Percentiles rank a stretch among this genome's conserved stretches.
These are phyloP conservation scores for Cheilosia soror DNA, from an alignment of 2,888 invertebrate genomes.

Conservation along the genomic window DNA sequence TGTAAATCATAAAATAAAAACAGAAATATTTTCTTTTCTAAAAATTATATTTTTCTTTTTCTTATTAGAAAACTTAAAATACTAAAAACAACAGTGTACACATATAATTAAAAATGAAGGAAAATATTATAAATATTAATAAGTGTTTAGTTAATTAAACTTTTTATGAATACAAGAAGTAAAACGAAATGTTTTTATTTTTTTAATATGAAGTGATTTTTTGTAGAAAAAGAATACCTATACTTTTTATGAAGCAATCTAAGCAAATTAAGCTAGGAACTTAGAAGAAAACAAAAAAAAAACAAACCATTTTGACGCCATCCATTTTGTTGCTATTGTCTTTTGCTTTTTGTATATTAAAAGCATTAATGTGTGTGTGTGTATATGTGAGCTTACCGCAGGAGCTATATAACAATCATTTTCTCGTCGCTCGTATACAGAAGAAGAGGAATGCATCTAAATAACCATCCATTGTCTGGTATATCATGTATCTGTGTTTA, in stretches of 20 bases:
- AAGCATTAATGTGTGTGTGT: background rate
- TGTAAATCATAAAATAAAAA: conserved; percentile 60
- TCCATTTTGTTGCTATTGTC: conserved; percentile 56
- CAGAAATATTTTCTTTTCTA: conserved; percentile 17
- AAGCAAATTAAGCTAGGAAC: conserved; percentile 35
- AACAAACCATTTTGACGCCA: conserved; percentile 53
- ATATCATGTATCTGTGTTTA: too few species aligned
- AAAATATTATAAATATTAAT: conserved; percentile 50
- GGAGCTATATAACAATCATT: conserved; percentile 1
- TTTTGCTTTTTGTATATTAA: conserved; percentile 25
- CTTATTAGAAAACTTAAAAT: conserved; percentile 50
- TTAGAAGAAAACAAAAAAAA: conserved; percentile 18
- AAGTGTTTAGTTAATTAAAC: conserved; percentile 69
- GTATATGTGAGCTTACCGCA: background rate
- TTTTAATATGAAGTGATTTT: conserved; percentile 30
- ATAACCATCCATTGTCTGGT: too few species aligned
- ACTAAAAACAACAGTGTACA: conserved; percentile 53
- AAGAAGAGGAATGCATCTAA: too few species aligned
- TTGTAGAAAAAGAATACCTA: conserved; percentile 14
- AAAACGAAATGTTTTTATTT: conserved; percentile 61
- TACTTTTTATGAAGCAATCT: conserved; percentile 39
- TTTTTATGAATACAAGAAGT: conserved; percentile 62
- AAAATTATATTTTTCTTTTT: conserved; percentile 46
- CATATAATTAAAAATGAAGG: conserved; percentile 41
- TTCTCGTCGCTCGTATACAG: background rate